Base-by-base conservation (phyloP, 2,113 vertebrate species). In the Gobio gobio region DNA sequence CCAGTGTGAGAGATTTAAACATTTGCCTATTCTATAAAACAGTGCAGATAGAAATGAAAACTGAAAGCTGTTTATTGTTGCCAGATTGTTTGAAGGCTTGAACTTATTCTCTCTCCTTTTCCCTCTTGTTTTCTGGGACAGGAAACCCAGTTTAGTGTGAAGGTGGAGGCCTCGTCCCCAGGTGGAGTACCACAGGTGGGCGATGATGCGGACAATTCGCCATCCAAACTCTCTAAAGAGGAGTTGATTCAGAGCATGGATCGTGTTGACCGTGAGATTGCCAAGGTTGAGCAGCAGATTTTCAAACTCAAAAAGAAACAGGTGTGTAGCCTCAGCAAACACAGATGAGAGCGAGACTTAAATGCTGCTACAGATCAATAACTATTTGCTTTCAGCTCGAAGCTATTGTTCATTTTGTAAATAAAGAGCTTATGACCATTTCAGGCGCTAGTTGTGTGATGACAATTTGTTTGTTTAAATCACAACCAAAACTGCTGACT, bases 181-280 rank as follows among this genome's bases (percentile, higher is more conserved):
- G 89, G 97, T 83, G 93, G 97, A 86, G 92, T 92, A 70, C 9
- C 86, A 1, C 94, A 97, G 14, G 90, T 96, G 83, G 96, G 93
- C 43, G 97, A 99, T 43, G 98, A 99, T 40, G 97, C 97, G 92
- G 98, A 99, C 85, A 92, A 94, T 14, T 99, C 98, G 43, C 98
- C 98, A 64, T 99, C 98, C 89, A 99, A 99, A 89, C 96, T 99
- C 54, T 99, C 98, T 63, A 99, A 99, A 89, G 98, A 99, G 90
- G 98, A 99, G 93, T 89, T 99, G 89, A 99, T 99, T 88, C 98
- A 99, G 94, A 99, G 98, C 90, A 99, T 99, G 98, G 98, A 99
- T 90, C 97, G 98, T 0, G 98, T 99, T 2, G 98, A 99, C 92
- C 91, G 98, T 2, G 98, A 99, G 90, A 99, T 99, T 66, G 98